phyloP scores from a whole-genome alignment of 2,113 vertebrate genomes.

The Rhizomys pruinosus region DNA sequence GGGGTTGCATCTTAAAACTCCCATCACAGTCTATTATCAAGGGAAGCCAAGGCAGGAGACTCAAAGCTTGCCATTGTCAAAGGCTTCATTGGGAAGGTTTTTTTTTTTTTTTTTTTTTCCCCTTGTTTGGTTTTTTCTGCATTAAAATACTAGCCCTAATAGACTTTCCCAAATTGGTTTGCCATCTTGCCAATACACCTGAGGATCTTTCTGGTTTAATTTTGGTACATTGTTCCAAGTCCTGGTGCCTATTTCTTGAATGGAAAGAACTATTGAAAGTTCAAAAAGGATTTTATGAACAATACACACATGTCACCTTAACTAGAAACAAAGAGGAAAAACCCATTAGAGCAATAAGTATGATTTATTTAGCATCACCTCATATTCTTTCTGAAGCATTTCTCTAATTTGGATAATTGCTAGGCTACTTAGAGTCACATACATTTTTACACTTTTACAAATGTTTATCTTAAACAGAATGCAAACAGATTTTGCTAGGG shows the following conservation, averaged over 20 bases:
- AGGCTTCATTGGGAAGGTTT: neutral
- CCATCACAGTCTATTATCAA: too few relatives aligned
- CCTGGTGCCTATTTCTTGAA: neutral
- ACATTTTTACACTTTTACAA: neutral
- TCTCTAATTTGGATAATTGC: conserved; percentile 49
- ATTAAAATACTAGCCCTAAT: neutral
- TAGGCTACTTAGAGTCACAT: conserved; percentile 40
- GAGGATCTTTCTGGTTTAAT: neutral
- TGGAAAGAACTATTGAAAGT: neutral
- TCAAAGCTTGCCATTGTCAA: neutral
- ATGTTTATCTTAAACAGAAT: conserved; percentile 36
- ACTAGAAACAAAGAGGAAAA: neutral
- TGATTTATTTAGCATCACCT: neutral
- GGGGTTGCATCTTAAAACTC: too few relatives aligned
- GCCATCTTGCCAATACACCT: neutral
- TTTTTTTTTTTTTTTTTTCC: neutral
- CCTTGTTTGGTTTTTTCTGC: too few relatives aligned
- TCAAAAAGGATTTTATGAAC: conserved; percentile 17
- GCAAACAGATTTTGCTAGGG: conserved; percentile 27
- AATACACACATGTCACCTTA: neutral
- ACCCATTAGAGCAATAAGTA: conserved; percentile 23
- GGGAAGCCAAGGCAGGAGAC: too few relatives aligned
- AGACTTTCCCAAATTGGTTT: neutral
- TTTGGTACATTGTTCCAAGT: neutral
- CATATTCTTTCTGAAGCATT: conserved; percentile 44